phyloP scores from a whole-genome alignment of 2,888 invertebrate genomes.

The Hirudinaria manillensis region DNA sequence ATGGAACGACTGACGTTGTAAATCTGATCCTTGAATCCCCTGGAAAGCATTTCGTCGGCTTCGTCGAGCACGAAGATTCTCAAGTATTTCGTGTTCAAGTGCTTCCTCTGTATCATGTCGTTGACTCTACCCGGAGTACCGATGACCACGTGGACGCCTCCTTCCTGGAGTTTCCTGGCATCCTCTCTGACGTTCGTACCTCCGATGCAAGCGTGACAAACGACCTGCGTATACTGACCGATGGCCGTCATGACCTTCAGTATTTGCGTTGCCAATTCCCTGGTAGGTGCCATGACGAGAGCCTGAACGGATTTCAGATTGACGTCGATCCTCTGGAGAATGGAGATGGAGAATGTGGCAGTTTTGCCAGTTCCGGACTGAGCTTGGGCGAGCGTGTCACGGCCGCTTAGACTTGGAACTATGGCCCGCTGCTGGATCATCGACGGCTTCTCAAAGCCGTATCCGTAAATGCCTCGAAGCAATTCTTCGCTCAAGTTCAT shows the following conservation, averaged over 20 bases:
- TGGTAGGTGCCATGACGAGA: constrained; percentile 91
- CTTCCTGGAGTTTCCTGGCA: constrained; percentile 81
- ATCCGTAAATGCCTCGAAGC: background rate
- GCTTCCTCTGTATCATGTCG: background rate
- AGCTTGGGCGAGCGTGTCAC: background rate
- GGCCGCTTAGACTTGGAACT: background rate
- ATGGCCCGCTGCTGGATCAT: constrained; percentile 1
- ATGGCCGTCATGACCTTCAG: constrained; percentile 86
- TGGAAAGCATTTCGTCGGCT: constrained; percentile 78
- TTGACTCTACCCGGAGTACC: constrained; percentile 66
- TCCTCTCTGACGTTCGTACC: constrained; percentile 97
- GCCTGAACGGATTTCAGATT: background rate
- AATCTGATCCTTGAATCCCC: constrained; percentile 92
- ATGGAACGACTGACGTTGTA: constrained; percentile 39
- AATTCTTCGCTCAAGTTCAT: background rate
- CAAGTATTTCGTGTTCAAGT: background rate
- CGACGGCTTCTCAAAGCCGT: constrained; percentile 9
- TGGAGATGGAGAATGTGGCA: background rate
- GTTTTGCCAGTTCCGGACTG: constrained; percentile 13
- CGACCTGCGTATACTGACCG: constrained; percentile 94
- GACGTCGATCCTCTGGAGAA: background rate
- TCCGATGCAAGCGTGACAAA: constrained; percentile 98
- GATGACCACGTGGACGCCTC: constrained; percentile 84
- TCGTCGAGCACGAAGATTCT: constrained; percentile 51
- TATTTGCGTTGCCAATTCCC: constrained; percentile 70